These are phyloP conservation scores for Pachyrhynchus sulphureomaculatus DNA, from an alignment of 1,140 invertebrate genomes.

Conservation along the genomic window DNA sequence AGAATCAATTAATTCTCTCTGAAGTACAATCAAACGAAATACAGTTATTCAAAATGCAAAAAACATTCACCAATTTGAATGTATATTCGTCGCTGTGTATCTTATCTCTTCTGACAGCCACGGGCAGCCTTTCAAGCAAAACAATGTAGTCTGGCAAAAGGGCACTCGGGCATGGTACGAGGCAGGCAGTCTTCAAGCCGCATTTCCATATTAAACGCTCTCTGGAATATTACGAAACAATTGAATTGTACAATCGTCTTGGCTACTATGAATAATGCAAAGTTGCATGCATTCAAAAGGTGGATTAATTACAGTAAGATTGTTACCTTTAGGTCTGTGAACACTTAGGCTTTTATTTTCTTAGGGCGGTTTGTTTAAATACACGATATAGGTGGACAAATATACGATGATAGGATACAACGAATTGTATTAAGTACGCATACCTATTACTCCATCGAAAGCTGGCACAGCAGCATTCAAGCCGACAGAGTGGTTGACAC, in stretches of 20 bases:
- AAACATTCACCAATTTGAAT: no score
- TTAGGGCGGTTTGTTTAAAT: no score
- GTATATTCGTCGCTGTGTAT: background rate
- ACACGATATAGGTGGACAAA: no score
- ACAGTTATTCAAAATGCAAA: no score
- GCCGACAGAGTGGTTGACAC: no score
- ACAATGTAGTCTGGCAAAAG: conserved; percentile 27
- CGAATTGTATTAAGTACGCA: no score
- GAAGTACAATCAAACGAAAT: no score
- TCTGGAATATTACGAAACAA: conserved; percentile 25
- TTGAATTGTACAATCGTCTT: conserved; percentile 30
- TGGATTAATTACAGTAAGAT: conserved; percentile 25
- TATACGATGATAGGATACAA: no score
- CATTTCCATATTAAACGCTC: conserved; percentile 19
- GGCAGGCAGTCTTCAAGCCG: background rate
- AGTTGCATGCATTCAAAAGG: conserved; percentile 18
- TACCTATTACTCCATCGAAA: no score
- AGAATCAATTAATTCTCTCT: no score
- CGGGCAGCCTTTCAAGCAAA: background rate
- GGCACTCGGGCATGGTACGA: conserved; percentile 9
- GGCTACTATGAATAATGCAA: conserved; percentile 27
- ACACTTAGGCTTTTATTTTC: background rate
- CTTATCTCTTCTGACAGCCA: conserved; percentile 10
- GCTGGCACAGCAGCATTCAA: no score
- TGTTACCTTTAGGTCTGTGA: background rate